Conservation (phyloP, 1,140 invertebrate species). For the Nephila pilipes region DNA sequence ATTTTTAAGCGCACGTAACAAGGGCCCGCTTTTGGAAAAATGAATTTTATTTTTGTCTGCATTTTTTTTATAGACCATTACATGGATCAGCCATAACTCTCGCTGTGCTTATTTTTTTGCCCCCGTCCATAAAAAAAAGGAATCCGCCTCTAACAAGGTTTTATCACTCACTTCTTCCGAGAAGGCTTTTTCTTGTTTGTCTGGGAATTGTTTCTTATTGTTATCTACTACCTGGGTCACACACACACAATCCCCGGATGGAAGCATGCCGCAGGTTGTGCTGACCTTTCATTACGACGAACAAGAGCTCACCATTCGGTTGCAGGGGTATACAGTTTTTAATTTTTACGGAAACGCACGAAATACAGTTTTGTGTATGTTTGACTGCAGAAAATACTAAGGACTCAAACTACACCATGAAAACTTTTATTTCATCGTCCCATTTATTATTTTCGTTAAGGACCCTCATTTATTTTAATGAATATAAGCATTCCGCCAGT, state of each 20-base stretch:
- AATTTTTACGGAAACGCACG: too few relatives aligned
- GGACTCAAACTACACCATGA: too few relatives aligned
- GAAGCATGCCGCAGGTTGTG: background rate
- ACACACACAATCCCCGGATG: background rate
- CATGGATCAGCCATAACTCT: conserved; percentile 19
- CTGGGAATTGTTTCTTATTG: conserved; percentile 11
- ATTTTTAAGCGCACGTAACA: conserved; percentile 54
- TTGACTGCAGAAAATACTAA: too few relatives aligned
- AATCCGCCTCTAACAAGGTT: conserved; percentile 34
- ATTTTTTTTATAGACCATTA: conserved; percentile 24
- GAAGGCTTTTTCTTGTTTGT: conserved; percentile 3
- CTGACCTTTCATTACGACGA: background rate
- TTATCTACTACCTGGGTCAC: conserved; percentile 3
- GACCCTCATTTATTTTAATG: too few relatives aligned
- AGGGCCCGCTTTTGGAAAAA: background rate
- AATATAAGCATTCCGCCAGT: too few relatives aligned
- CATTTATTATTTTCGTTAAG: too few relatives aligned
- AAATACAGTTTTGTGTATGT: too few relatives aligned
- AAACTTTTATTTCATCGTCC: too few relatives aligned
- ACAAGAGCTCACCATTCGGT: too few relatives aligned
- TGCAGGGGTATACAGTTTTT: too few relatives aligned
- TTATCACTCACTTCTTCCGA: conserved; percentile 27
- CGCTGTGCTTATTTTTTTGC: background rate
- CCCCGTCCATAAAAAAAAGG: conserved; percentile 37
- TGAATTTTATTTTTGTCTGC: conserved; percentile 43